Evolutionary conservation across 2,888 invertebrate genomes (phyloP), one percentile per base, ranked within the genome.

Genomic region (Minunthozetes semirufus): DNA sequence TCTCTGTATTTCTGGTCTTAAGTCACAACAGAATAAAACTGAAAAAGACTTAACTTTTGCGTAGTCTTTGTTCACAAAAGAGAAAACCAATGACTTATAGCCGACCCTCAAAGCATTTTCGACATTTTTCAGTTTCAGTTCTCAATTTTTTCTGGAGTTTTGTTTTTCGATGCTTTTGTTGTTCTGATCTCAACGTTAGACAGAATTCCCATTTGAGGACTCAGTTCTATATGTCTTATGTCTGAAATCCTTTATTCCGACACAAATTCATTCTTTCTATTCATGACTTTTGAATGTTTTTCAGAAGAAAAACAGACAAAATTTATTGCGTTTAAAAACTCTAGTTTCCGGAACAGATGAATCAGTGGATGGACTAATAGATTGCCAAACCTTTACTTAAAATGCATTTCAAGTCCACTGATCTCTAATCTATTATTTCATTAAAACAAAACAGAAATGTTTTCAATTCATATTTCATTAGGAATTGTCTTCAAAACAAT

Each of bases 311-410:
- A 17, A 61, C 29, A 25, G 13, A n/a, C 9, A 33, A 61, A 33
- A 63, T 63, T 63, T 63, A 63, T 63, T 63, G 63, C 63, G 15
- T 61, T 61, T 61, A 61, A 61, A 61, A 61, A 61, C 63, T 61
- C 61, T 33, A 22, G 56, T 63, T 63, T 63, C 63, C 63, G 33
- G 11, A 15, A 33, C 17, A 25, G 17, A 17, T 56, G 8, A 25
- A 56, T 56, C 56, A 25, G 25, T 22, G 8, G 25, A 5, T 9
- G 25, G 9, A 9, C 25, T 6, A 56, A 56, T 56, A 25, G 56
- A 56, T 56, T 22, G 56, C 25, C 11, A n/a, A 19, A 25, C 56
- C 15, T 8, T 25, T 25, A 56, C 22, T 25, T 56, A 0, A 56
- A 22, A 9, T 56, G 25, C 11, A 63, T 63, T 33, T 63, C 63